These are phyloP conservation scores for Pseudobourletiella spinata DNA, from an alignment of 1,140 invertebrate genomes.

Conservation along the genomic window DNA sequence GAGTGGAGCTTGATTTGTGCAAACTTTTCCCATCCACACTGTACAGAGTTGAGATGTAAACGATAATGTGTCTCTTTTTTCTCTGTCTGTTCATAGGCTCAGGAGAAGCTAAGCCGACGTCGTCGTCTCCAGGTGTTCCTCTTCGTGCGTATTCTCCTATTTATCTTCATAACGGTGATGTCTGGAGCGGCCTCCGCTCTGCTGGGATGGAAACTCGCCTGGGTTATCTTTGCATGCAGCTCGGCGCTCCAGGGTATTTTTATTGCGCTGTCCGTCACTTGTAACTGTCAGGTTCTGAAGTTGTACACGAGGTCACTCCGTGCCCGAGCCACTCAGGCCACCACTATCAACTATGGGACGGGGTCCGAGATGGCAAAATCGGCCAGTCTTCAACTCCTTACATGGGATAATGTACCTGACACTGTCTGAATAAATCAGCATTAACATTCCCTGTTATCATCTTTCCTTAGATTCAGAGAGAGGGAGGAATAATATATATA, in stretches of 20 bases:
- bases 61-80: no score
- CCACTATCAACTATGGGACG: conserved; percentile 42
- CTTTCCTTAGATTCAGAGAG: neutral
- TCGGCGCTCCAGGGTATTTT: conserved; percentile 50
- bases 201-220: conserved; percentile 30
- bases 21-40: no score
- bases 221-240: conserved; percentile 45
- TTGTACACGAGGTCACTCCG: conserved; percentile 42
- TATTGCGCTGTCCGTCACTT: conserved; percentile 53
- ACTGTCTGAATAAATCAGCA: conserved; percentile 42
- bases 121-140: conserved; percentile 51
- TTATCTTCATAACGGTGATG: conserved; percentile 37
- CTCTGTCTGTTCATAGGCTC: no score
- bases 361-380: conserved; percentile 47
- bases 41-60: no score
- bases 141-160: conserved; percentile 50
- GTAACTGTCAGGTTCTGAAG: conserved; percentile 53
- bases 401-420: conserved; percentile 44
- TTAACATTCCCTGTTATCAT: neutral
- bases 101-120: conserved; percentile 51
- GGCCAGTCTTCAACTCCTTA: conserved; percentile 47
- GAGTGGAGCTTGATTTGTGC: no score
- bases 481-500: no score
- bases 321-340: conserved; percentile 35
- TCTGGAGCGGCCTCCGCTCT: conserved; percentile 35